phyloP scores from a whole-genome alignment of 2,888 invertebrate genomes.

The Xestia c-nigrum region DNA sequence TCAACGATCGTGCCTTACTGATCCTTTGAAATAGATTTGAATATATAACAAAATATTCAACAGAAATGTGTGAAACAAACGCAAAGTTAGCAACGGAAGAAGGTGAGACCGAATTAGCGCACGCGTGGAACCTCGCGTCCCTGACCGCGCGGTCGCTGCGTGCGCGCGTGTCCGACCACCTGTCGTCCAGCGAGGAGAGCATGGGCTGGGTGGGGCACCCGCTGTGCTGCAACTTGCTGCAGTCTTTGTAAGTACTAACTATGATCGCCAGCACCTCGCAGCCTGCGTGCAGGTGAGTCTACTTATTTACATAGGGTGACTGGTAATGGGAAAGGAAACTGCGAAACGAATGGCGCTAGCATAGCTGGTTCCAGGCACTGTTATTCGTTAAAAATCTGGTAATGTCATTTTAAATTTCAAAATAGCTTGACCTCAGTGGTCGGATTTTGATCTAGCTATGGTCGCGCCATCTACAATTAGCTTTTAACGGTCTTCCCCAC shows the following conservation, averaged over 20 bases:
- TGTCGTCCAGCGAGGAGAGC: slow-evolving; percentile 91
- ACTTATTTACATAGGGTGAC: neutral
- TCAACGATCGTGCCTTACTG: neutral
- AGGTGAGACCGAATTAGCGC: slow-evolving; percentile 95
- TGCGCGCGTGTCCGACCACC: slow-evolving; percentile 79
- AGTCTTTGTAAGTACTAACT: slow-evolving; percentile 93
- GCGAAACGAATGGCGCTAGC: too few species aligned
- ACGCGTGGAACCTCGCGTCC: slow-evolving; percentile 96
- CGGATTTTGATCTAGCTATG: too few species aligned
- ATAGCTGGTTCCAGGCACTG: too few species aligned
- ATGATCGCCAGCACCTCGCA: neutral
- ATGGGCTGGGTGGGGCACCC: slow-evolving; percentile 96
- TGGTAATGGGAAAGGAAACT: too few species aligned
- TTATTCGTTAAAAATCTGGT: too few species aligned
- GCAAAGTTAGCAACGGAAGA: slow-evolving; percentile 94
- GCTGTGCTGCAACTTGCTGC: slow-evolving; percentile 95
- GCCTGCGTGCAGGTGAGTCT: neutral
- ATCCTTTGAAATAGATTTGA: neutral
- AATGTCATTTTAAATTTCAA: too few species aligned
- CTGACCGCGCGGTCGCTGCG: slow-evolving; percentile 91
- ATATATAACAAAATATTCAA: neutral
- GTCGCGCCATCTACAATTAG: too few species aligned
- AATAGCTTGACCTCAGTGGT: too few species aligned
- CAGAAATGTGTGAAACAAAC: slow-evolving; percentile 95
- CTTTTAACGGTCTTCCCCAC: too few species aligned